These are phyloP conservation scores for Emydura subglobosa DNA, from an alignment of 2,113 vertebrate genomes.

Conservation along the genomic window DNA sequence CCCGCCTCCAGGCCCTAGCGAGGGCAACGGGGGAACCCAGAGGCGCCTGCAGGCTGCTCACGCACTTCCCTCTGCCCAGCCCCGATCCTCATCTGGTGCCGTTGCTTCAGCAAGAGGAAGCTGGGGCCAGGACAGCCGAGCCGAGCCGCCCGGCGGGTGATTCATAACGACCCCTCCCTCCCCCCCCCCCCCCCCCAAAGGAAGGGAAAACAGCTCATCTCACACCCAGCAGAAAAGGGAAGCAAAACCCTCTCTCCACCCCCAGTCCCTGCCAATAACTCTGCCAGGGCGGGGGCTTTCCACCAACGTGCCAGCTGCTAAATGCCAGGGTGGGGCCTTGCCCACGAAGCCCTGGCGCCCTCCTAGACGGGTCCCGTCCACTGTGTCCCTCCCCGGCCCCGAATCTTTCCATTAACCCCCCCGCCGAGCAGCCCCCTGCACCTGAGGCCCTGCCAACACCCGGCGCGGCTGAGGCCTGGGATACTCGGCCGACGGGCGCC, in stretches of 20 bases:
- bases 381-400: not conserved
- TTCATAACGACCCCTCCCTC: not conserved
- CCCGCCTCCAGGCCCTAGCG: no score
- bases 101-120: not conserved
- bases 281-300: constrained; percentile 1
- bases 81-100: no score
- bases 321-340: not conserved
- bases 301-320: not conserved
- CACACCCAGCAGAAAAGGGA: constrained; percentile 32
- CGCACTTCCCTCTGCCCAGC: not conserved
- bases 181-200: not conserved
- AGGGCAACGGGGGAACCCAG: not conserved
- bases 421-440: not conserved
- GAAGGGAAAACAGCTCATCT: constrained; percentile 23
- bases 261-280: not conserved
- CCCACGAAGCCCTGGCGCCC: not conserved
- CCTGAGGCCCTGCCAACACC: not conserved
- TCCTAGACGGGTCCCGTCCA: not conserved
- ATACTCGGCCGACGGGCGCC: not conserved
- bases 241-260: not conserved
- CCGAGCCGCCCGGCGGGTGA: not conserved
- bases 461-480: not conserved
- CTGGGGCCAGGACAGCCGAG: not conserved
- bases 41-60: not conserved
- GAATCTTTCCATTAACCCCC: not conserved